Evolutionary conservation across 2,888 invertebrate genomes (phyloP).

Genomic region (Archaeoteleia sp.): DNA sequence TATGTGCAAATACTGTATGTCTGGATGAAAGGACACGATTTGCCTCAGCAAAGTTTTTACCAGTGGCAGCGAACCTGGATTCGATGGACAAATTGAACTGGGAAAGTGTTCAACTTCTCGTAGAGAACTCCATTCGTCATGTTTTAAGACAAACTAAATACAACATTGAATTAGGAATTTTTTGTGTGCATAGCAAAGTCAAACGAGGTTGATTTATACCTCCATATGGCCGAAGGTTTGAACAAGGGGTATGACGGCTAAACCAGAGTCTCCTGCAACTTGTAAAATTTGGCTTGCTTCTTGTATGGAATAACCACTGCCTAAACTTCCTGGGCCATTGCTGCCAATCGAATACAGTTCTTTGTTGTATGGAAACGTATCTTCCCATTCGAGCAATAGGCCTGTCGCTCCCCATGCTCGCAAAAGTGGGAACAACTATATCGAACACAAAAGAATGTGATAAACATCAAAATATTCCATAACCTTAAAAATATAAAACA

Average conservation of each 20-base stretch:
- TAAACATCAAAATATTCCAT: too few relatives aligned
- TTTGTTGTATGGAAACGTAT: constrained; percentile 88
- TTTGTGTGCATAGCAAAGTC: too few relatives aligned
- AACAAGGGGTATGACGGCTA: constrained; percentile 86
- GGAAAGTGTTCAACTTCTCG: constrained; percentile 82
- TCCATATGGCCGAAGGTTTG: constrained; percentile 93
- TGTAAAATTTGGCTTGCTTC: constrained; percentile 82
- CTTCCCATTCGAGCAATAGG: constrained; percentile 90
- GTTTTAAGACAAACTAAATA: constrained; percentile 83
- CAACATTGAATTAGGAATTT: constrained; percentile 3
- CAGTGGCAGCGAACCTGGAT: constrained; percentile 78
- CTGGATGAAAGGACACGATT: constrained; percentile 81
- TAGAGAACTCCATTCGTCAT: constrained; percentile 80
- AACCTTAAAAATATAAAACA: too few relatives aligned
- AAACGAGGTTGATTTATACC: too few relatives aligned
- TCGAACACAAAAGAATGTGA: constrained; percentile 28
- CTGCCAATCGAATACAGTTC: constrained; percentile 80
- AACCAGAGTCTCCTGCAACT: constrained; percentile 80
- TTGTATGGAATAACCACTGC: constrained; percentile 80
- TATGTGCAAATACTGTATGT: constrained; percentile 83
- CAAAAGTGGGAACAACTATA: constrained; percentile 79
- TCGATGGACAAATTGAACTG: constrained; percentile 85
- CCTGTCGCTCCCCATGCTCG: constrained; percentile 86
- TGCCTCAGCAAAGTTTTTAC: constrained; percentile 84
- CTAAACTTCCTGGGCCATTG: constrained; percentile 64